Evolutionary conservation across 2,888 invertebrate species (phyloP).

Genomic region (Catocala sponsa): DNA sequence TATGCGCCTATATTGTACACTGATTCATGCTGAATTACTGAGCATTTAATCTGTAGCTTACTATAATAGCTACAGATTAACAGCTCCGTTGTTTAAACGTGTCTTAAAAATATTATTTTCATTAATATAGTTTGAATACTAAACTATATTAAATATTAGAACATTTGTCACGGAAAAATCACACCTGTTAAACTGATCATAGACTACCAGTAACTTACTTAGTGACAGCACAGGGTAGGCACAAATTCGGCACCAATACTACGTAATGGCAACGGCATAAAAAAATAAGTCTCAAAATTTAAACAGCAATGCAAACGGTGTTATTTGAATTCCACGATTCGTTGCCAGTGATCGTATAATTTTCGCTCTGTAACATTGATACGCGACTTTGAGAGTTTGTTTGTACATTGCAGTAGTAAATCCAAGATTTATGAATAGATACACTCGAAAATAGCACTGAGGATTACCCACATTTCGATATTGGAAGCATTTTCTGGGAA

Average conservation of each 20-base stretch:
- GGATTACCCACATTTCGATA: constrained; percentile 41
- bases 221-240: too few species aligned
- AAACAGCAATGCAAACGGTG: neutral
- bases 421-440: constrained; percentile 47
- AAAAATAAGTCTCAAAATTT: neutral
- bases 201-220: too few species aligned
- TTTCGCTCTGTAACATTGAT: constrained; percentile 14
- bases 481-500: constrained; percentile 24
- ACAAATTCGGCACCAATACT: too few species aligned
- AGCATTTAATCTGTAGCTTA: constrained; percentile 8
- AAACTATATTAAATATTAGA: too few species aligned
- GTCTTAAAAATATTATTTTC: neutral
- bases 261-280: too few species aligned
- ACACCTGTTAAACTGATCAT: too few species aligned
- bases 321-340: neutral
- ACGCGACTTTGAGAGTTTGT: constrained; percentile 36
- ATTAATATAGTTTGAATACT: too few species aligned
- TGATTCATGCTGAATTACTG: constrained; percentile 42
- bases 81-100: neutral
- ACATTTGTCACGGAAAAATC: too few species aligned
- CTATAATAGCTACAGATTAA: constrained; percentile 2
- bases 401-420: constrained; percentile 46
- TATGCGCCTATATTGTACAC: constrained; percentile 36
- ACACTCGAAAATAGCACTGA: constrained; percentile 39
- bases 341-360: constrained; percentile 11